These are phyloP conservation scores for Galleria mellonella DNA, from an alignment of 1,140 invertebrate species.

Conservation along the genomic window DNA sequence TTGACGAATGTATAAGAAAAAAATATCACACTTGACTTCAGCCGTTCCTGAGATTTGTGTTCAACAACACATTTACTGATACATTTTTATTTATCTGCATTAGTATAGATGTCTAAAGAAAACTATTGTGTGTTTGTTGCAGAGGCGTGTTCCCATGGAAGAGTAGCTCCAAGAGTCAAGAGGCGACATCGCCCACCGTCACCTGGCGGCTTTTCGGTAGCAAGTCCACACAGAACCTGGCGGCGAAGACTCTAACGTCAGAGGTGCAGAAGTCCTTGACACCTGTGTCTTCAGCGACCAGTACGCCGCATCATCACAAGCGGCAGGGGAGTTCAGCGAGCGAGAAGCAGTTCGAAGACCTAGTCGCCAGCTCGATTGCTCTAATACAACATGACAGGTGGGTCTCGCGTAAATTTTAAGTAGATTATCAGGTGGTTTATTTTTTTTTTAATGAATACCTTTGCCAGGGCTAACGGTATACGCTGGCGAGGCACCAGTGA, in stretches of 20 bases:
- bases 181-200: slow-evolving; percentile 19
- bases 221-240: slow-evolving; percentile 49
- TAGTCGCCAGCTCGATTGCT: slow-evolving; percentile 78
- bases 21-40: too few species aligned
- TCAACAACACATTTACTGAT: too few species aligned
- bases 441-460: too few species aligned
- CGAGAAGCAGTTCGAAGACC: slow-evolving; percentile 72
- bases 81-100: too few species aligned
- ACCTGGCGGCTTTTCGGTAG: slow-evolving; percentile 56
- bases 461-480: too few species aligned
- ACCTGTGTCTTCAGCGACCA: slow-evolving; percentile 54
- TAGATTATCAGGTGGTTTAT: too few species aligned
- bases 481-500: too few species aligned
- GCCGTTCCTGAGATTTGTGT: too few species aligned
- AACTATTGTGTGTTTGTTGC: slow-evolving; percentile 40
- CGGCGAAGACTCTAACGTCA: slow-evolving; percentile 27
- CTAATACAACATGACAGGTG: slow-evolving; percentile 77
- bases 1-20: too few species aligned
- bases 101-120: too few species aligned
- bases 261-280: slow-evolving; percentile 47
- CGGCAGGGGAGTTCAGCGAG: slow-evolving; percentile 66
- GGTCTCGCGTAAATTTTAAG: too few species aligned
- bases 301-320: slow-evolving; percentile 64
- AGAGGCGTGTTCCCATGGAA: slow-evolving; percentile 82
- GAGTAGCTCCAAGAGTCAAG: slow-evolving; percentile 52